Evolutionary conservation across 2,113 vertebrate species (phyloP), one percentile per base, ranked within the genome.

Genomic region (Bubo scandiacus): DNA sequence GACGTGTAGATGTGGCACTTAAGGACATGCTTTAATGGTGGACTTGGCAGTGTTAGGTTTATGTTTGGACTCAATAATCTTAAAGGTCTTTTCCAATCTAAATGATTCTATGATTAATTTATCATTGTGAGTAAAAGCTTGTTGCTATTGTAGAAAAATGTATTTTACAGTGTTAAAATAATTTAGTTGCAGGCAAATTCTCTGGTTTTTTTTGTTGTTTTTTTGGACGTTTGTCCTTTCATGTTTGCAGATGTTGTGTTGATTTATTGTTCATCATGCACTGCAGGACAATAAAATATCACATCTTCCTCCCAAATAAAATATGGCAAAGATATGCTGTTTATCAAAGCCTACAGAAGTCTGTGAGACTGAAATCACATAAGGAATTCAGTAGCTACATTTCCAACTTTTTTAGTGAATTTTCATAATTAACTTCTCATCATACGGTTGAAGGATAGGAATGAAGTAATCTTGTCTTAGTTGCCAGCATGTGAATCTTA

Each of bases 1-100:
- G 19, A 11, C 0, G 1, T 6, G 16, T 34, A 18, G 59, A 27
- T 18, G 21, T 36, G 34, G 5, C 8, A 9, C n/a, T 57, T 18
- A 29, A 20, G 20, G 42, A 72, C 16, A 5, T 21, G 25, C 16
- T 13, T 42, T 65, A 72, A 25, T 51, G 77, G 36, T 51, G 51
- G 57, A 11, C 18, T 62, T 42, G 32, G 16, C 23, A 58, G 36
- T 27, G 5, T 4, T 22, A 22, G 59, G 20, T 26, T 81, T 6
- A 17, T 3, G 42, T 12, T 51, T 73, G 43, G 52, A 51, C 26
- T 38, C 0, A 3, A 18, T 49, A 23, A 32, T 43, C 26, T 66
- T 66, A 58, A 43, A 2, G 11, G 32, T 59, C 43, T 51, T 52
- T 81, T 59, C 30, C 52, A 67, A 82, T 8, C 5, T 27, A 52